These are phyloP conservation scores for Bombus polaris DNA, from an alignment of 1,140 invertebrate species.

Conservation along the genomic window DNA sequence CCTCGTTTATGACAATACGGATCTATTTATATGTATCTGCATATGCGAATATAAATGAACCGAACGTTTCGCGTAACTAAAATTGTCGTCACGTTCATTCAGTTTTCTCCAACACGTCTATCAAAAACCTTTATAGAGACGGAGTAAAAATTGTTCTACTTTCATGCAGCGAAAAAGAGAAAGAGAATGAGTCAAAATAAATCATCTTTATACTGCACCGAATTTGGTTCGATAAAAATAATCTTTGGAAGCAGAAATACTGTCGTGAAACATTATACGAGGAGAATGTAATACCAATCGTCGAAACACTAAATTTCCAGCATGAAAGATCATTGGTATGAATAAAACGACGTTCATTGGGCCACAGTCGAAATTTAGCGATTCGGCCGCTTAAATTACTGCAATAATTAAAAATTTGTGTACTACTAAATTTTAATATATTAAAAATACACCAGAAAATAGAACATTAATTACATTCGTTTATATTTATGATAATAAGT, in stretches of 20 bases:
- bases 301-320: not conserved
- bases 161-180: not conserved
- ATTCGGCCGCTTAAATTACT: no score
- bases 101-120: not conserved
- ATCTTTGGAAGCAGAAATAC: slow-evolving; percentile 19
- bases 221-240: slow-evolving; percentile 24
- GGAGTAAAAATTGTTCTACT: no score
- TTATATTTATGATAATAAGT: no score
- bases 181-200: no score
- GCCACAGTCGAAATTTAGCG: no score
- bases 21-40: not conserved
- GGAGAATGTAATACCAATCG: not conserved
- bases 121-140: not conserved
- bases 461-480: no score
- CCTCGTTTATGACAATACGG: no score
- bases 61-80: not conserved
- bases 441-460: no score
- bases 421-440: no score
- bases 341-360: not conserved
- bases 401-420: no score
- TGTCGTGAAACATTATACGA: slow-evolving; percentile 22
- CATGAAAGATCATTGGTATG: not conserved
- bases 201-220: not conserved
- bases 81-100: slow-evolving; percentile 15
- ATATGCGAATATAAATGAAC: slow-evolving; percentile 2